Evolutionary conservation across 2,113 vertebrate genomes (phyloP).

Genomic region (Motacilla alba): DNA sequence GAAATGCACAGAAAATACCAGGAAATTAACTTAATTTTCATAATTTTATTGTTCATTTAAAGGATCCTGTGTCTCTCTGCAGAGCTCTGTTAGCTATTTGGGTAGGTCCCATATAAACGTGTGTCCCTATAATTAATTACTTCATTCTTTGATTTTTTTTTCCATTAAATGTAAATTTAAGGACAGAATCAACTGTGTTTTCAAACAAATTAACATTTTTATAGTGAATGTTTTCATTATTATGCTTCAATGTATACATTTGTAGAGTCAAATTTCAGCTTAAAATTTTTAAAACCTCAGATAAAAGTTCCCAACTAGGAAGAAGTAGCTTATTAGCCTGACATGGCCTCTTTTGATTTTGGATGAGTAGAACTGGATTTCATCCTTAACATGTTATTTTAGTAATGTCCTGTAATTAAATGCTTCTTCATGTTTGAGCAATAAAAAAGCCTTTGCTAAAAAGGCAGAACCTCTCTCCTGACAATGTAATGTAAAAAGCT

Average conservation of each 20-base stretch:
- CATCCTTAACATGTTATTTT: neutral
- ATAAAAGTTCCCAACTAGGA: neutral
- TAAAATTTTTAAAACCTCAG: neutral
- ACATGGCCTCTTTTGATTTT: neutral
- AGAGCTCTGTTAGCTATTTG: neutral
- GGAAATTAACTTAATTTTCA: neutral
- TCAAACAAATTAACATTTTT: neutral
- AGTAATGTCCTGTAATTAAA: neutral
- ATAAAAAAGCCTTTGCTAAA: neutral
- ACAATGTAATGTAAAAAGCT: neutral
- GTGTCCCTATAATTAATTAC: neutral
- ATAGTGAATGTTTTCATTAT: neutral
- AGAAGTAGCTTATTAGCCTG: neutral
- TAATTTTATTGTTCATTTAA: neutral
- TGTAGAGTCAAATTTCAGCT: neutral
- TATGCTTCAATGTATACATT: neutral
- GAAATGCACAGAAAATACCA: neutral
- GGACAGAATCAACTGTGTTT: neutral
- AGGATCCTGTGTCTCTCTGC: neutral
- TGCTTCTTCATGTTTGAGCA: neutral
- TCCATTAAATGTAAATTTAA: neutral
- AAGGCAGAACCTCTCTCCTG: neutral
- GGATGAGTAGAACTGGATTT: neutral
- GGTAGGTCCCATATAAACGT: neutral
- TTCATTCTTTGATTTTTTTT: slow-evolving; percentile 1